Percentiles rank a stretch among this genome's conserved stretches.
Evolutionary conservation across 2,888 invertebrate genomes (phyloP).

Genomic region (Netelia inedita): DNA sequence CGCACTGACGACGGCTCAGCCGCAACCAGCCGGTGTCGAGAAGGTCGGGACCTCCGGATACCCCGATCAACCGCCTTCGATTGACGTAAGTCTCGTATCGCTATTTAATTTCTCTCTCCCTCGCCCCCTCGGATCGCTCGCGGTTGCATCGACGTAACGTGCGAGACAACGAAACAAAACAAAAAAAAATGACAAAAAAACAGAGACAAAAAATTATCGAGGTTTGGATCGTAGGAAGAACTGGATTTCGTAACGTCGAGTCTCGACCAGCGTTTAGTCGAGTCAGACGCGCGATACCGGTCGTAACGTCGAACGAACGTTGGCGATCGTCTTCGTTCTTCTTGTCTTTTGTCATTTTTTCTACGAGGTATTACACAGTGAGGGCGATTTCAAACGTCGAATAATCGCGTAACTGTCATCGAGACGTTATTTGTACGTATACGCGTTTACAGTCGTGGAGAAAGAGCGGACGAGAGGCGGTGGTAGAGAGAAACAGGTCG

Average conservation of each 20-base stretch:
- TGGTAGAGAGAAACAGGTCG: constrained; percentile 22
- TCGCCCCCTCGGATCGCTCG: not conserved
- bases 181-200: not conserved
- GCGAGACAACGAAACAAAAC: not conserved
- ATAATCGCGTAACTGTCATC: not conserved
- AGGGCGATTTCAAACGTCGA: constrained; percentile 22
- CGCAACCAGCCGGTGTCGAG: constrained; percentile 47
- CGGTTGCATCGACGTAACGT: not conserved
- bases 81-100: constrained; percentile 66
- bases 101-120: constrained; percentile 39
- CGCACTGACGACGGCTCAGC: constrained; percentile 36
- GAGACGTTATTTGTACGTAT: not conserved
- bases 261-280: constrained; percentile 31
- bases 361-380: not conserved
- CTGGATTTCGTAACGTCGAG: constrained; percentile 1
- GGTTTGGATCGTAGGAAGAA: not conserved
- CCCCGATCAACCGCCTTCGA: constrained; percentile 40
- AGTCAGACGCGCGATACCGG: constrained; percentile 11
- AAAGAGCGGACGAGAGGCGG: not conserved
- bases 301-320: constrained; percentile 41
- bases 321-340: not conserved
- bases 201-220: not conserved
- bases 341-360: constrained; percentile 18
- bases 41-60: constrained; percentile 61
- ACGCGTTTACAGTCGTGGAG: not conserved